Percentiles rank a stretch among this genome's conserved stretches.
Conservation (phyloP, 2,888 invertebrate genomes). For the Creontiades dilutus region DNA sequence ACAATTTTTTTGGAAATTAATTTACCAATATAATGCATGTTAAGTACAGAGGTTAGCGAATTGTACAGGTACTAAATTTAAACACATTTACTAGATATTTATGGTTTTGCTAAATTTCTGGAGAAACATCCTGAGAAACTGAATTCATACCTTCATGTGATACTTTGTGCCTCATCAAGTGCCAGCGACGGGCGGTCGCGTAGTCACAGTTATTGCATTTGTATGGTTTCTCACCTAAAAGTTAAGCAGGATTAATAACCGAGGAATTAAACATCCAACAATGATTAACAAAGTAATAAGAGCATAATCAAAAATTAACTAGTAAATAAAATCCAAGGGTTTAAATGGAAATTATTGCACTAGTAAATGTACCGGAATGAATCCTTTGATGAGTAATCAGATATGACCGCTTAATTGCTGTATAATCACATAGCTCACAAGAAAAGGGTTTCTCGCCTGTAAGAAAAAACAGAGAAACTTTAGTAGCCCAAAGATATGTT, state of each 20-base stretch:
- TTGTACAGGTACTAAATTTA: too few relatives aligned
- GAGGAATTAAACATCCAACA: too few relatives aligned
- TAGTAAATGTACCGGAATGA: neutral
- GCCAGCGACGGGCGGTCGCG: neutral
- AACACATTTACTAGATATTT: too few relatives aligned
- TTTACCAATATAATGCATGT: too few relatives aligned
- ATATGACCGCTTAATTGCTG: neutral
- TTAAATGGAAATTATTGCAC: neutral
- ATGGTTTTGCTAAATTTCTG: too few relatives aligned
- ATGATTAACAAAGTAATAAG: too few relatives aligned
- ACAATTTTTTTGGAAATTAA: too few relatives aligned
- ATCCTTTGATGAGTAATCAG: neutral
- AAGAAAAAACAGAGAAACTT: neutral
- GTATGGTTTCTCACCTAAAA: conserved; percentile 15
- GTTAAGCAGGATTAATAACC: neutral
- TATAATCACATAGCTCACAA: neutral
- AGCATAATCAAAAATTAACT: too few relatives aligned
- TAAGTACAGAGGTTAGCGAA: too few relatives aligned
- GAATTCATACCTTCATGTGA: conserved; percentile 5
- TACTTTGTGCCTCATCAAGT: conserved; percentile 8
- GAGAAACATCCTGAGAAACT: too few relatives aligned
- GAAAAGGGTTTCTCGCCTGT: neutral
- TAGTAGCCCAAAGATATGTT: too few relatives aligned
- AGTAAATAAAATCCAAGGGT: neutral
- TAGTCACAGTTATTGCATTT: conserved; percentile 4